phyloP scores from a whole-genome alignment of 2,797 vertebrate species.

The Fistularia tabacaria region DNA sequence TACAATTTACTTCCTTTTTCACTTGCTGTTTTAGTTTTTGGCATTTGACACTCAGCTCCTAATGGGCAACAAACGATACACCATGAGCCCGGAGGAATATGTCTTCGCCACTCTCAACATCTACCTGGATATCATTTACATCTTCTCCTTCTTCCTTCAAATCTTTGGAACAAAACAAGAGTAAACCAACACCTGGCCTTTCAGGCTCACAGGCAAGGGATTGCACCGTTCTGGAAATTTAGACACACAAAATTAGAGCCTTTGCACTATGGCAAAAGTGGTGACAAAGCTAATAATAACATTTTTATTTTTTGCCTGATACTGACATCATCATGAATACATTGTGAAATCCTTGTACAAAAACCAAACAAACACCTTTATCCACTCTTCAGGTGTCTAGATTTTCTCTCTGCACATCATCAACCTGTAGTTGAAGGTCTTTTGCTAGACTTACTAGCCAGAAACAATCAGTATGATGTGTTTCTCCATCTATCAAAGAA shows the following conservation, averaged over 20 bases:
- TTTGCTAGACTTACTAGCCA: conserved; percentile 24
- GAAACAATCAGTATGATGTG: conserved; percentile 19
- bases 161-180: conserved; percentile 84
- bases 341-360: conserved; percentile 16
- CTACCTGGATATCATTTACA: conserved; percentile 91
- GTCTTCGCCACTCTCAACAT: conserved; percentile 92
- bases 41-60: conserved; percentile 92
- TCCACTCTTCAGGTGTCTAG: conserved; percentile 15
- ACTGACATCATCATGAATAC: conserved; percentile 15
- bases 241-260: conserved; percentile 6
- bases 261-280: conserved; percentile 18
- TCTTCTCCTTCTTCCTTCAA: conserved; percentile 92
- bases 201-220: conserved; percentile 2
- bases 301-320: conserved; percentile 26
- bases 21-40: conserved; percentile 81
- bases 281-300: conserved; percentile 28
- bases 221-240: conserved; percentile 9
- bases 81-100: conserved; percentile 89
- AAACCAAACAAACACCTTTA: conserved; percentile 11
- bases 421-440: conserved; percentile 18
- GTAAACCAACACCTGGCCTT: conserved; percentile 19
- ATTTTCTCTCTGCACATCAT: conserved; percentile 12
- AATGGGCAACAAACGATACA: conserved; percentile 87
- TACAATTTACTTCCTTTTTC: conserved; percentile 1
- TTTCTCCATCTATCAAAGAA: conserved; percentile 5